phyloP scores from a whole-genome alignment of 2,888 invertebrate genomes.

The Sarcophaga carnaria region DNA sequence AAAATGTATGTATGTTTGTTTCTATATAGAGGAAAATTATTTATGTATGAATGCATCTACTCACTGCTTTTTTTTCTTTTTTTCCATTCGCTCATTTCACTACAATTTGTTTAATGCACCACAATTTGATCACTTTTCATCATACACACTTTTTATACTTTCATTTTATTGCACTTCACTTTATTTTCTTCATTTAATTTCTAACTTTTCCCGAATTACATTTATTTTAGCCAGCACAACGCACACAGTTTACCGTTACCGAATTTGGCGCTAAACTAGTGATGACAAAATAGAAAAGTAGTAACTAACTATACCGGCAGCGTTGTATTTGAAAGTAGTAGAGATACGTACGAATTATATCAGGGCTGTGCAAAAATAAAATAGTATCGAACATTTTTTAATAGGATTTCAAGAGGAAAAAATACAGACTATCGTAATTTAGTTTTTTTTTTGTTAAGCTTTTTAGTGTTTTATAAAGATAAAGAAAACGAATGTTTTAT shows the following conservation, averaged over 20 bases:
- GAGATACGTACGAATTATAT: neutral
- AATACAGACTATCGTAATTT: conserved; percentile 15
- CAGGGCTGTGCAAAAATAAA: conserved; percentile 35
- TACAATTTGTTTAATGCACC: no score
- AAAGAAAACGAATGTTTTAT: conserved; percentile 58
- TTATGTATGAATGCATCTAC: no score
- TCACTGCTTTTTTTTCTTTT: no score
- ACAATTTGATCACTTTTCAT: no score
- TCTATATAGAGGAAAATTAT: no score
- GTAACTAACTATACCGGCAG: neutral
- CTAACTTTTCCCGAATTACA: neutral
- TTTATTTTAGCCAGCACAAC: neutral
- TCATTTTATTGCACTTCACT: no score
- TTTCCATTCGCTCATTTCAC: no score
- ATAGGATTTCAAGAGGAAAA: conserved; percentile 33
- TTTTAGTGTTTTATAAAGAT: conserved; percentile 32
- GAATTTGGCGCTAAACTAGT: conserved; percentile 22
- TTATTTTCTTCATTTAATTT: neutral
- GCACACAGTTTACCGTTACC: conserved; percentile 7
- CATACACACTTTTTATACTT: no score
- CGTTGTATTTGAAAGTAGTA: conserved; percentile 22
- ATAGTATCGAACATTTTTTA: conserved; percentile 52
- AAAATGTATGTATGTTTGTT: no score
- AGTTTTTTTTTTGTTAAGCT: conserved; percentile 14
- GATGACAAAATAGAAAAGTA: conserved; percentile 8